Percentiles rank a stretch among this genome's conserved stretches.
phyloP scores from a whole-genome alignment of 2,888 invertebrate genomes.

The Apoda limacodes region DNA sequence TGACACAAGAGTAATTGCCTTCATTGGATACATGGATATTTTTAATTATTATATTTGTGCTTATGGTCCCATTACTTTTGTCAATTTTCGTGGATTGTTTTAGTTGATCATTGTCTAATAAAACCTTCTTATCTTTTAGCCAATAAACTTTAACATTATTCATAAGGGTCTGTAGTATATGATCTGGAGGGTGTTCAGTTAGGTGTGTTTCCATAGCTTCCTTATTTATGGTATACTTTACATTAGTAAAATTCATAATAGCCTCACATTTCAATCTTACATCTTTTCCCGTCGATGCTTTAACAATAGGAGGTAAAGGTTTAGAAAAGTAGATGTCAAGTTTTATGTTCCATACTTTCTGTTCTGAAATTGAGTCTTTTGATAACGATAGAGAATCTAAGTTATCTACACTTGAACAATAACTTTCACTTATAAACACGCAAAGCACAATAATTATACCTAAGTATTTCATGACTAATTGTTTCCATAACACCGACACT shows the following conservation, averaged over 20 bases:
- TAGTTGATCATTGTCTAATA: slow-evolving; percentile 33
- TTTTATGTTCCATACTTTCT: slow-evolving; percentile 57
- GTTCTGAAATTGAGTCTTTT: slow-evolving; percentile 44
- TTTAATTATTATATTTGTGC: slow-evolving; percentile 44
- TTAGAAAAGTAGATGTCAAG: slow-evolving; percentile 56
- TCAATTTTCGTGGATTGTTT: slow-evolving; percentile 49
- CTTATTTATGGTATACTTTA: slow-evolving; percentile 49
- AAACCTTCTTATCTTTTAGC: slow-evolving; percentile 43
- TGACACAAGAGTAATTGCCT: slow-evolving; percentile 56
- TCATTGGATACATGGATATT: slow-evolving; percentile 36
- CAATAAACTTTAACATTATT: slow-evolving; percentile 56
- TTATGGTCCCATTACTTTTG: slow-evolving; percentile 48
- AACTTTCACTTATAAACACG: slow-evolving; percentile 40
- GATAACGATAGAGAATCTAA: slow-evolving; percentile 34
- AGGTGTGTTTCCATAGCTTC: slow-evolving; percentile 44
- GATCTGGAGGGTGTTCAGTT: slow-evolving; percentile 49
- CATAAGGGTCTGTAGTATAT: slow-evolving; percentile 49
- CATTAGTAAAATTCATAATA: slow-evolving; percentile 53
- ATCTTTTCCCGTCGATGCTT: slow-evolving; percentile 35
- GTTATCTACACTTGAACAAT: slow-evolving; percentile 33
- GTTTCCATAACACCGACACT: slow-evolving; percentile 58
- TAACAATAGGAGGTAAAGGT: slow-evolving; percentile 39
- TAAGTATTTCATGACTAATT: slow-evolving; percentile 54
- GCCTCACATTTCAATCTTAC: slow-evolving; percentile 56
- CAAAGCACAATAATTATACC: slow-evolving; percentile 51